These are phyloP conservation scores for Drosophila pseudoobscura DNA, from an alignment of 1,140 invertebrate species.

Conservation along the genomic window DNA sequence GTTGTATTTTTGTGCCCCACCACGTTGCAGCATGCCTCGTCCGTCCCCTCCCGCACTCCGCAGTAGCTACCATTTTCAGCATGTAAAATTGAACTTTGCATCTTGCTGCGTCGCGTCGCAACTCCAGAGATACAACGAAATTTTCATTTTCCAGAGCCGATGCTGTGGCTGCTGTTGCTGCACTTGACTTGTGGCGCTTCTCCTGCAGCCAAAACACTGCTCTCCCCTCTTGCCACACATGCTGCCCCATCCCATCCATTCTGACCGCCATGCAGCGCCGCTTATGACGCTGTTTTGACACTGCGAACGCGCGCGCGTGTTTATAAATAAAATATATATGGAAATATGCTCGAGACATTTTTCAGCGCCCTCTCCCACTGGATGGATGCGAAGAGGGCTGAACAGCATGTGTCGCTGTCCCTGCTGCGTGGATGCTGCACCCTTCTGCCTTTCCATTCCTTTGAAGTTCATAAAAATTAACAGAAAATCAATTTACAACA, in stretches of 20 bases:
- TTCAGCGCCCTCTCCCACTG: constrained; percentile 53
- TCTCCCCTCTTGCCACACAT: background rate
- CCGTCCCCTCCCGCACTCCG: background rate
- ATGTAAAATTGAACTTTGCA: constrained; percentile 81
- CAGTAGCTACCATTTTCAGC: constrained; percentile 70
- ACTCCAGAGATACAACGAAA: constrained; percentile 52
- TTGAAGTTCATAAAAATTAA: constrained; percentile 80
- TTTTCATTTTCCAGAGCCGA: constrained; percentile 46
- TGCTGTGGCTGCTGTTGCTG: constrained; percentile 42
- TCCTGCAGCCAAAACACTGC: constrained; percentile 4
- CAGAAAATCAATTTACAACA: constrained; percentile 76
- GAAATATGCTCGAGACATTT: constrained; percentile 69
- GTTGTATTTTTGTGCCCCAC: constrained; percentile 59
- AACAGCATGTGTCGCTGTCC: constrained; percentile 51
- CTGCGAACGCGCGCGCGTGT: constrained; percentile 74
- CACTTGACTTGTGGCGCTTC: constrained; percentile 77
- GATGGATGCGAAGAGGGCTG: constrained; percentile 2
- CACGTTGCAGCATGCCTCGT: too few species aligned
- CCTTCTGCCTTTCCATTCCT: constrained; percentile 54
- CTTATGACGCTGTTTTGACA: constrained; percentile 77
- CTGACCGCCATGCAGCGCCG: constrained; percentile 27
- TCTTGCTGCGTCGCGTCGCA: constrained; percentile 60
- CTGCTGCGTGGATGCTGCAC: constrained; percentile 25
- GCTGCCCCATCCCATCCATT: constrained; percentile 12
- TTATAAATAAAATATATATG: constrained; percentile 70